Conservation (phyloP, 2,888 invertebrate species). For the Drosophila fulvimacula region DNA sequence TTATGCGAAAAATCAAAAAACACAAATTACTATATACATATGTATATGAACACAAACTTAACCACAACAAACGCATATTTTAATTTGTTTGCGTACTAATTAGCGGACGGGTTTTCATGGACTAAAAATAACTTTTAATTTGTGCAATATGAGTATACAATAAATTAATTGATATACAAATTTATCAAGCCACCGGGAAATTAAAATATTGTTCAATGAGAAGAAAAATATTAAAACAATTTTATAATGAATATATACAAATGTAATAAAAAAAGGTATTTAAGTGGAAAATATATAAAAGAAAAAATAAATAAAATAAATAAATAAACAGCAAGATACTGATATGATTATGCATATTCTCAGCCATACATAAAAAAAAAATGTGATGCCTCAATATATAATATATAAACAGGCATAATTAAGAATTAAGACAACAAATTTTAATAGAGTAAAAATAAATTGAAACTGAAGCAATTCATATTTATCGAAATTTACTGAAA, state of each 20-base stretch:
- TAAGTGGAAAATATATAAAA: no score
- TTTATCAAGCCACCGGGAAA: background rate
- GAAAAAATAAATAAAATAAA: no score
- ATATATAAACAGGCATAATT: no score
- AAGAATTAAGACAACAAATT: no score
- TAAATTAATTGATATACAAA: background rate
- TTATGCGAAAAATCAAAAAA: constrained; percentile 23
- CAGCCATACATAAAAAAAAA: no score
- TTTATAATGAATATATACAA: background rate
- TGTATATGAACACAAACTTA: background rate
- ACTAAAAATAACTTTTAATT: constrained; percentile 3
- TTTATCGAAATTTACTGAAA: no score
- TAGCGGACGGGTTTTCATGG: background rate
- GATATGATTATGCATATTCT: no score
- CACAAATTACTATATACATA: background rate
- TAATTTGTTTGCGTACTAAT: constrained; percentile 17
- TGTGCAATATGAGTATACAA: background rate
- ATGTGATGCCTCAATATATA: no score
- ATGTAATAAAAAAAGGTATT: no score
- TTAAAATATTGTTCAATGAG: background rate
- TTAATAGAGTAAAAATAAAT: no score
- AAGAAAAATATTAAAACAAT: background rate
- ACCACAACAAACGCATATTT: constrained; percentile 21
- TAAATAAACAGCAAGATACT: no score
- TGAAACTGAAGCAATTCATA: no score